These are phyloP conservation scores for Globia sparganii DNA, from an alignment of 2,888 invertebrate genomes.

Conservation along the genomic window DNA sequence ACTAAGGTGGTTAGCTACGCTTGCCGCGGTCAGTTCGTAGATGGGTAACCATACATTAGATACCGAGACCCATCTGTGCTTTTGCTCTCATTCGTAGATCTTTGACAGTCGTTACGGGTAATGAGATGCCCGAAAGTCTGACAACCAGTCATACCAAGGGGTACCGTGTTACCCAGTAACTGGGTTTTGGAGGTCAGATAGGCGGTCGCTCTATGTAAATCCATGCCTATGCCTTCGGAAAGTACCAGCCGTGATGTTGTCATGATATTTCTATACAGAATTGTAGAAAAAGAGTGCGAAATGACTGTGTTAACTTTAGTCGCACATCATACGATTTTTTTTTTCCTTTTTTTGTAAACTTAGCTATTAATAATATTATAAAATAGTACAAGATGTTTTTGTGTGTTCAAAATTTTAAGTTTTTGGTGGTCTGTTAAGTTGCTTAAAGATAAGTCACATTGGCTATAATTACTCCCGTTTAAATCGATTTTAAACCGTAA, in stretches of 20 bases:
- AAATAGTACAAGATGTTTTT: conserved; percentile 47
- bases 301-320: conserved; percentile 25
- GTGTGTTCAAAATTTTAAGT: conserved; percentile 45
- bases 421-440: conserved; percentile 5
- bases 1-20: not conserved
- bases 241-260: not conserved
- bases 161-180: not conserved
- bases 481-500: conserved; percentile 13
- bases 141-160: not conserved
- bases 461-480: not conserved
- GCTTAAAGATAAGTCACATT: not conserved
- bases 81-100: not conserved
- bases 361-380: conserved; percentile 31
- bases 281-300: conserved; percentile 30
- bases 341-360: conserved; percentile 13
- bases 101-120: not conserved
- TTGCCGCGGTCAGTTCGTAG: too few species aligned
- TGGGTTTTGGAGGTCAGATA: not conserved
- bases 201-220: not conserved
- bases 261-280: conserved; percentile 28
- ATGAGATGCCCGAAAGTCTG: not conserved
- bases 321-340: conserved; percentile 13
- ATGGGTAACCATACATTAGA: not conserved
- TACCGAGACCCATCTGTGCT: not conserved
- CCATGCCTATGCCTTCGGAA: not conserved